Evolutionary conservation across 30 jellyfish, hydroid and myxozoan genomes (phyloP).

Genomic region (Hydra vulgaris): DNA sequence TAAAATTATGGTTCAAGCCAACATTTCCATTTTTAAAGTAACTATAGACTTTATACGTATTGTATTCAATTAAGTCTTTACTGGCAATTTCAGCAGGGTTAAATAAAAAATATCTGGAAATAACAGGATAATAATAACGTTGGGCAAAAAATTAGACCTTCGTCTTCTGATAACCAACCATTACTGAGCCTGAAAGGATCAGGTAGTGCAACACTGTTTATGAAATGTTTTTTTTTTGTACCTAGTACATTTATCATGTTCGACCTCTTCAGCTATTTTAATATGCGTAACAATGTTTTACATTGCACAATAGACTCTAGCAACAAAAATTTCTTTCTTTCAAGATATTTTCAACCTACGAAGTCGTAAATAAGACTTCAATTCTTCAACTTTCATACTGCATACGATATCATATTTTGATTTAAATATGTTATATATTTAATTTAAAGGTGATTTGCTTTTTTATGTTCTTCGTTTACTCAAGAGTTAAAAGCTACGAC

Average conservation of each 20-base stretch:
- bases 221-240: conserved; percentile 6
- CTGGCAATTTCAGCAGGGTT: conserved; percentile 19
- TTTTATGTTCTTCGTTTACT: no score
- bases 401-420: no score
- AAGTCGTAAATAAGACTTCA: no score
- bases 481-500: no score
- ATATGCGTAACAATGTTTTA: conserved; percentile 23
- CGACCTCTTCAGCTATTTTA: no score
- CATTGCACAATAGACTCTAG: conserved; percentile 29
- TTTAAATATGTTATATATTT: no score
- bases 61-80: conserved; percentile 23
- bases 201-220: conserved; percentile 16
- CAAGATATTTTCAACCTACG: no score
- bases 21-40: conserved; percentile 27
- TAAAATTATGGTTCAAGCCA: conserved; percentile 36
- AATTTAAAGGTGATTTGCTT: no score
- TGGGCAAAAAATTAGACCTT: conserved; percentile 31
- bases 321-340: no score
- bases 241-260: background rate
- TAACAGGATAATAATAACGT: conserved; percentile 24
- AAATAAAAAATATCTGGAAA: conserved; percentile 18
- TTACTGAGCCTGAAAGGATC: conserved; percentile 19
- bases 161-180: conserved; percentile 31
- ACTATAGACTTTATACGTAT: conserved; percentile 26
- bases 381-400: no score